Evolutionary conservation across 1,140 invertebrate genomes (phyloP), one percentile per base, ranked within the genome.

Genomic region (Meloidogyne exigua): DNA sequence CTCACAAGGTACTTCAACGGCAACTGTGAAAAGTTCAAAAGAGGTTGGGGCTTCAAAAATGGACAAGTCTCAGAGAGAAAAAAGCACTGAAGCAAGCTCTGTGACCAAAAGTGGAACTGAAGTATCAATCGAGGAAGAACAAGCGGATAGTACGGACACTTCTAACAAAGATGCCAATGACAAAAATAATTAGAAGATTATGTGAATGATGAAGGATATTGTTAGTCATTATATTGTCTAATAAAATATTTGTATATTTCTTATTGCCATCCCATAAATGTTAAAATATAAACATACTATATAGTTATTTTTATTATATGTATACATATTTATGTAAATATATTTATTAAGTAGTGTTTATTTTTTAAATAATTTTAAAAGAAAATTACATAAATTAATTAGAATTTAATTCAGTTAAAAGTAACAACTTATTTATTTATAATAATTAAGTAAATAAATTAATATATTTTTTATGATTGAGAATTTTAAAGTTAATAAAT

Each of bases 201-300:
- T 57, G 49, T 21, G 18, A 57, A 57, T 57, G 18, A 57, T 57
- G 49, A 12, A 57, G 10, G 49, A 57, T 57, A 57, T 57, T n/a
- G 49, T 57, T 57, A 57, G 49, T n/a, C n/a, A 57, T 57, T 32
- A 32, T 57, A 57, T 21, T n/a, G 18, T n/a, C 49, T n/a, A 21
- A n/a, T 57, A 57, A 57, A 57, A n/a, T 57, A n/a, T 57, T 57
- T 57, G 49, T 57, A n/a, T 57, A 57, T 57, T n/a, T n/a, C 13
- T 57, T 49, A 49, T 49, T 49, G 28, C 7, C 7, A 32, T 32
- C 7, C 28, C 7, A 32, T 32, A 32, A 32, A 32, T 32, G 28
- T 32, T n/a, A n/a, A n/a, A n/a, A n/a, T n/a, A n/a, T n/a, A n/a
- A n/a, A n/a, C n/a, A 32, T 32, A 32, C 2, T 32, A 32, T 32